These are phyloP conservation scores for Chaetophractus vellerosus DNA, from an alignment of 2,797 vertebrate genomes.

Conservation along the genomic window DNA sequence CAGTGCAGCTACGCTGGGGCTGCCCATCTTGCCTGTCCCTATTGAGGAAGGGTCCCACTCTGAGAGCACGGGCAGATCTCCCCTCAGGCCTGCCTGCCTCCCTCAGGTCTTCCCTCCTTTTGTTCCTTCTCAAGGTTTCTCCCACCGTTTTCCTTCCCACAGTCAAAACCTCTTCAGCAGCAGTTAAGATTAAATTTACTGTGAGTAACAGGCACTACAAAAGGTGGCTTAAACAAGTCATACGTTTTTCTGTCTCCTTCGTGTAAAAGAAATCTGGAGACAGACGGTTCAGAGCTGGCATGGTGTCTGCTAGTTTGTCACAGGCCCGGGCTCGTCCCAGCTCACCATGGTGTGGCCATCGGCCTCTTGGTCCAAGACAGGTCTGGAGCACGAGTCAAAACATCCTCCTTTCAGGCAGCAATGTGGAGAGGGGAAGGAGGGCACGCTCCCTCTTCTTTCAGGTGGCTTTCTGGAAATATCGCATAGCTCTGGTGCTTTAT, in stretches of 20 bases:
- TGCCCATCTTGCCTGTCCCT: accelerated
- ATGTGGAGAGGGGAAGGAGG: neutral
- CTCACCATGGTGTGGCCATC: neutral
- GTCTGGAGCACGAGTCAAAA: neutral
- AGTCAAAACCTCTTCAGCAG: neutral
- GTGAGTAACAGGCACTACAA: neutral
- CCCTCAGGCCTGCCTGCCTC: neutral
- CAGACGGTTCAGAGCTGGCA: neutral
- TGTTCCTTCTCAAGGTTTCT: neutral
- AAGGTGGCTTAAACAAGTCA: neutral
- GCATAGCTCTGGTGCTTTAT: neutral
- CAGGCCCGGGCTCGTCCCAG: neutral
- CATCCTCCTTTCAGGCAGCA: neutral
- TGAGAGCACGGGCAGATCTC: neutral
- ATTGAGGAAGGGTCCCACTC: neutral
- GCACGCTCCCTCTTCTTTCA: accelerated
- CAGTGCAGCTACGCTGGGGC: neutral
- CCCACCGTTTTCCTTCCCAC: neutral
- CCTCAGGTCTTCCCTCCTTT: accelerated
- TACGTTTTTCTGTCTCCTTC: neutral
- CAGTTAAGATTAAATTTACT: neutral
- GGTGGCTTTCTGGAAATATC: neutral
- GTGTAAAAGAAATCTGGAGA: neutral
- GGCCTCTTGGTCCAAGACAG: neutral
- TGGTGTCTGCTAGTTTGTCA: neutral